Base-by-base conservation (phyloP, 2,888 invertebrate species). In the Chymomyza amoena region DNA sequence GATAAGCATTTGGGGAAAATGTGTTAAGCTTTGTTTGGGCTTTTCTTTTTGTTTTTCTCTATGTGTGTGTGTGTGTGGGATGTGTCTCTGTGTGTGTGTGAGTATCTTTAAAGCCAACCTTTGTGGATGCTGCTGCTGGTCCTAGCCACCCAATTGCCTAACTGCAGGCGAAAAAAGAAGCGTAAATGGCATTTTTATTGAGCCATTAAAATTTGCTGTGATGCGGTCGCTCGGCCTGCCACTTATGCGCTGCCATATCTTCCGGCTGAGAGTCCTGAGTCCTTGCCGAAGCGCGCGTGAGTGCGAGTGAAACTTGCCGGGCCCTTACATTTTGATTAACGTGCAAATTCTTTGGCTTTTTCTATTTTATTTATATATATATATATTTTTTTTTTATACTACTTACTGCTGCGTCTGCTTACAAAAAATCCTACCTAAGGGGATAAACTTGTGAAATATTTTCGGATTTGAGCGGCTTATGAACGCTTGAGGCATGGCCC, bases 161-260 rank as follows among this genome's bases (percentile, higher is more conserved):
- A 77, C 76, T 77, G 76, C 72, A 79, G 77, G 78, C 79, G n/a
- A n/a, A 73, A 25, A 81, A 80, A 81, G 25, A 32, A 87, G 84
- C 89, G 90, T 88, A 90, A 91, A 91, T 91, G 90, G 88, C 87
- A 82, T 90, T 91, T 91, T 91, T 91, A 91, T 91, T 91, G 90
- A 90, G 86, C 89, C 88, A 91, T 91, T 90, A 91, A 91, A 90
- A 87, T 82, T 86, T 57, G 76, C 64, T 62, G 75, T 72, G 73
- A 75, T 72, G 68, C 71, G 74, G 32, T 60, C 32, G 32, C 60
- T 36, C n/a, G 9, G 32, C 15, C 16, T 54, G 63, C 63, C 62
- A 51, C 18, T 57, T 15, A 20, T 70, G 85, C 80, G 87, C 85
- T 77, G 70, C 60, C 60, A 60, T 60, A 60, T 60, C 60, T 54